Conservation (phyloP, 1,140 invertebrate genomes). For the Philotrypesis tridentata region DNA sequence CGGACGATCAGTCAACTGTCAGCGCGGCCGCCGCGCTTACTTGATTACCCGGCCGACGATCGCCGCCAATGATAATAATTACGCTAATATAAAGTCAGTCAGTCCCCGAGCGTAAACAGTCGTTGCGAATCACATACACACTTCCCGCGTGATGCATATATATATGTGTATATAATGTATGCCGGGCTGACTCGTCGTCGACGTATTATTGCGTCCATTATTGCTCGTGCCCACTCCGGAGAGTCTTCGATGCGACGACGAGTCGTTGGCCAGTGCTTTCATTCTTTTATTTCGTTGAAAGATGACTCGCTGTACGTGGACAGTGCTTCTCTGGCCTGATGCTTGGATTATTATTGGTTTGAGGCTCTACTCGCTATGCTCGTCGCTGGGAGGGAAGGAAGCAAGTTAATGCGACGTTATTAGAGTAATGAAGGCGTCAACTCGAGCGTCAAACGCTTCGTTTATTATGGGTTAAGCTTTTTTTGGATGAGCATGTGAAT, state of each 20-base stretch:
- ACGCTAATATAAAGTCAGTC: constrained; percentile 36
- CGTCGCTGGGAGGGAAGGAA: not conserved
- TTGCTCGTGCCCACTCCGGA: not conserved
- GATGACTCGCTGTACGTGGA: not conserved
- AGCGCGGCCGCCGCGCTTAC: not conserved
- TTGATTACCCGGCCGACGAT: not conserved
- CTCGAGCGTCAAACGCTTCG: constrained; percentile 4
- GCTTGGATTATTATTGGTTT: not conserved
- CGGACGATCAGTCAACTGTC: constrained; percentile 41
- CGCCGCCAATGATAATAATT: constrained; percentile 23
- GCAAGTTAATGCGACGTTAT: constrained; percentile 16
- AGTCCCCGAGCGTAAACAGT: constrained; percentile 23
- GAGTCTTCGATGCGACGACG: not conserved
- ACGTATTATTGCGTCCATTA: not conserved
- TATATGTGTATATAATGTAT: too few relatives aligned
- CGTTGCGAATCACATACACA: not conserved
- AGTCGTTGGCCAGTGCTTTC: not conserved
- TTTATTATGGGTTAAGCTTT: not conserved
- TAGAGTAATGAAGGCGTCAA: constrained; percentile 26
- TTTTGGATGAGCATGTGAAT: too few relatives aligned
- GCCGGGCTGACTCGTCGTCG: not conserved
- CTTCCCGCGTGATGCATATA: not conserved
- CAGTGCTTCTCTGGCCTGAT: too few relatives aligned
- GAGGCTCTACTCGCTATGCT: too few relatives aligned
- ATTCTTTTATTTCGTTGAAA: not conserved